Percentiles rank a stretch among this genome's conserved stretches.
Evolutionary conservation across 2,113 vertebrate genomes (phyloP).

Genomic region (Ceuthmochares aereus): DNA sequence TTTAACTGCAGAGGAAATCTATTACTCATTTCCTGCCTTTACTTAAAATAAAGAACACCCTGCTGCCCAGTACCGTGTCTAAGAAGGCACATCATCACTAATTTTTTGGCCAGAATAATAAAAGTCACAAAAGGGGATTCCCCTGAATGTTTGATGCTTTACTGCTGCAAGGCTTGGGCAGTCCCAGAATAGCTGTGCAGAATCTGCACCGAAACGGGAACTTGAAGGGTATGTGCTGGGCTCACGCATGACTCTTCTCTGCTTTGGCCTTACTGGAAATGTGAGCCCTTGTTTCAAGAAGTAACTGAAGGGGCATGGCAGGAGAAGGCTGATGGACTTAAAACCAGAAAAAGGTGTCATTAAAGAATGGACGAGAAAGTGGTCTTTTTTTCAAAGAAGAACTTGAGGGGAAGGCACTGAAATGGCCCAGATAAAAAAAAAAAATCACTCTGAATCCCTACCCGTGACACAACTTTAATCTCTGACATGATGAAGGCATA

Average conservation of each 20-base stretch:
- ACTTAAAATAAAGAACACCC: conserved; percentile 58
- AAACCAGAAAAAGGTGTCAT: neutral
- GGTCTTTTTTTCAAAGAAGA: neutral
- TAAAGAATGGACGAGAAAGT: neutral
- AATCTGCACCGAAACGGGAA: conserved; percentile 43
- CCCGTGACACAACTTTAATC: neutral
- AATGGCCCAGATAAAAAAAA: neutral
- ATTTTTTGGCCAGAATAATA: conserved; percentile 31
- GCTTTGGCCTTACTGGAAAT: conserved; percentile 35
- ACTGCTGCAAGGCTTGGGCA: neutral
- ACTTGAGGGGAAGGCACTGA: neutral
- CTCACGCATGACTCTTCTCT: neutral
- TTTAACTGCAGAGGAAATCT: conserved; percentile 43
- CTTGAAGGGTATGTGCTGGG: neutral
- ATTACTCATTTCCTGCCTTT: conserved; percentile 57
- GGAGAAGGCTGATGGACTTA: neutral
- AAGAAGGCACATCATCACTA: conserved; percentile 34
- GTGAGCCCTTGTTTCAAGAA: neutral
- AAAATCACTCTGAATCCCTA: neutral
- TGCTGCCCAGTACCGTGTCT: conserved; percentile 6
- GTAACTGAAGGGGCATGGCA: neutral
- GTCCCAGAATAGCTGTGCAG: conserved; percentile 31
- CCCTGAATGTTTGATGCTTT: conserved; percentile 30
- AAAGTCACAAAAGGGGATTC: conserved; percentile 60
- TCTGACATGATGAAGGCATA: neutral